These are phyloP conservation scores for Puma concolor DNA, from an alignment of 2,113 vertebrate species.

Conservation along the genomic window DNA sequence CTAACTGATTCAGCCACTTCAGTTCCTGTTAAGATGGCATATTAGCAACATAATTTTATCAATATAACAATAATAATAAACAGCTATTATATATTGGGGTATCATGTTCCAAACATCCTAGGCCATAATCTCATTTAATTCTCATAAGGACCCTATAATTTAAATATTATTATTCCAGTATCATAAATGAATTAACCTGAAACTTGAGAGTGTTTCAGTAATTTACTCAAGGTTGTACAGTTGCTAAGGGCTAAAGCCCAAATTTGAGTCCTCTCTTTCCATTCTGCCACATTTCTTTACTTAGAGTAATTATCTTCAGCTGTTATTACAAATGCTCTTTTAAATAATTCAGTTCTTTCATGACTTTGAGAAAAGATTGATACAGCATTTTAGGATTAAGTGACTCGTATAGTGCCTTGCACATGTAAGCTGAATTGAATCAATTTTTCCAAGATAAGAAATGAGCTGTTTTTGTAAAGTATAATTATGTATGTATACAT, in stretches of 20 bases:
- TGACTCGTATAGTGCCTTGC: neutral
- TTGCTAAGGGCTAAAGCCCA: neutral
- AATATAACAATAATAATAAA: neutral
- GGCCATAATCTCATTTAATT: conserved; percentile 12
- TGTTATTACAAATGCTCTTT: neutral
- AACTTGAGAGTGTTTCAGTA: conserved; percentile 8
- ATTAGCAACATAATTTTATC: conserved; percentile 34
- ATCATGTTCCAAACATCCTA: neutral
- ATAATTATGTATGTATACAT: neutral
- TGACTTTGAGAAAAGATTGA: conserved; percentile 46
- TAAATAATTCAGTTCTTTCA: conserved; percentile 23
- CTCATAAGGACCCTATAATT: neutral
- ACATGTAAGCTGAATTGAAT: conserved; percentile 1
- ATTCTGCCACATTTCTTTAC: neutral
- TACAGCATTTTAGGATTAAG: conserved; percentile 37
- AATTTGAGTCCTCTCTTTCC: conserved; percentile 9
- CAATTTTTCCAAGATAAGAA: conserved; percentile 34
- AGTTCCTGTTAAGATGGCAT: conserved; percentile 1
- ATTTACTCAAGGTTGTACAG: neutral
- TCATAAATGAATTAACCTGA: neutral
- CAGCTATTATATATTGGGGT: neutral
- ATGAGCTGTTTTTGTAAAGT: conserved; percentile 17
- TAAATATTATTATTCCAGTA: neutral
- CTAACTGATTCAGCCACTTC: neutral
- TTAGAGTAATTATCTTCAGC: neutral